These are phyloP conservation scores for Watsonalla cultraria DNA, from an alignment of 2,888 invertebrate genomes.

Conservation along the genomic window DNA sequence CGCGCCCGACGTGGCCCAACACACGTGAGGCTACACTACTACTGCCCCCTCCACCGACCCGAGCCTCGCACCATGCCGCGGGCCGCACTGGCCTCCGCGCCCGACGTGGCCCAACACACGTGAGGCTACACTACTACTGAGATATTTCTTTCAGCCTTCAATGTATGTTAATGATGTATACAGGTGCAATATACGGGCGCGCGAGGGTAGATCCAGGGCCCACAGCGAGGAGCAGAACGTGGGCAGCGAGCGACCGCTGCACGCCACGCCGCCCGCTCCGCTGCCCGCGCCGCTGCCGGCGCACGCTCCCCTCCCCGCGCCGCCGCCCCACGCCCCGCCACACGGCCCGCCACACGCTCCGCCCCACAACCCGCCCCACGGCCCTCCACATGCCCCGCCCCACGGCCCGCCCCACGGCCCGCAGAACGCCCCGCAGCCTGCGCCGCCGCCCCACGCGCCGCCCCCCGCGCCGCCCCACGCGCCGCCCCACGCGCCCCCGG, in stretches of 20 bases:
- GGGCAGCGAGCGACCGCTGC: slow-evolving; percentile 16
- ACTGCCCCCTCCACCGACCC: too few relatives aligned
- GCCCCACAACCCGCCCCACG: slow-evolving; percentile 9
- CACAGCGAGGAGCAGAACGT: slow-evolving; percentile 49
- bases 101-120: slow-evolving; percentile 12
- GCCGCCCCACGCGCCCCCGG: background rate
- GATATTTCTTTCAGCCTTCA: too few relatives aligned
- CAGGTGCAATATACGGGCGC: slow-evolving; percentile 18
- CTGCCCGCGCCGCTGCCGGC: slow-evolving; percentile 13
- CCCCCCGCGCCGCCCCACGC: slow-evolving; percentile 5
- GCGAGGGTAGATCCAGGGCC: slow-evolving; percentile 34
- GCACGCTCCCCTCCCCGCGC: slow-evolving; percentile 20
- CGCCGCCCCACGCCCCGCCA: slow-evolving; percentile 11
- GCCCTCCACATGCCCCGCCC: slow-evolving; percentile 13
- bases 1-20: too few relatives aligned
- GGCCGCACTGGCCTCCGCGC: too few relatives aligned
- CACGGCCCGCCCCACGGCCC: slow-evolving; percentile 15
- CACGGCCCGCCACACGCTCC: slow-evolving; percentile 10
- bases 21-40: too few relatives aligned
- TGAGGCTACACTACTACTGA: background rate
- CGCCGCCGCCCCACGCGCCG: slow-evolving; percentile 9
- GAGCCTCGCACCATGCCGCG: too few relatives aligned
- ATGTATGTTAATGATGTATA: background rate
- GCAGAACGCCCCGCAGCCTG: slow-evolving; percentile 15
- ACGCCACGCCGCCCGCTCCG: slow-evolving; percentile 18